Percentiles rank a stretch among this genome's conserved stretches.
Evolutionary conservation across 2,888 invertebrate species (phyloP).

Genomic region (Artemia sinica): DNA sequence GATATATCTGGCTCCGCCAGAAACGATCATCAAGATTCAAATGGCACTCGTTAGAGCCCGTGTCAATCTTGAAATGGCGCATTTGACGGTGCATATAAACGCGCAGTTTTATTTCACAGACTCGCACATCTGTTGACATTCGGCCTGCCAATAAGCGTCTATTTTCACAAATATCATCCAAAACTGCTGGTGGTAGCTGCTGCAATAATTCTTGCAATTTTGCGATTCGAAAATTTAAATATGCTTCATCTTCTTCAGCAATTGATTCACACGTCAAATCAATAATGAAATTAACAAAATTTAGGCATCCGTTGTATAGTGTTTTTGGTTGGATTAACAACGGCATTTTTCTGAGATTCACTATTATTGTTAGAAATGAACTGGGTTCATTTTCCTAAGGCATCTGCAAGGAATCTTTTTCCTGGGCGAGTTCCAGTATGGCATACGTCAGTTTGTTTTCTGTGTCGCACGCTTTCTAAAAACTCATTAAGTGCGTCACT

Average conservation of each 20-base stretch:
- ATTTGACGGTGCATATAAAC: conserved; percentile 25
- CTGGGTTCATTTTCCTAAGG: too few species aligned
- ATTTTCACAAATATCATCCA: conserved; percentile 24
- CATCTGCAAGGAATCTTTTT: too few species aligned
- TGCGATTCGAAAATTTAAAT: conserved; percentile 21
- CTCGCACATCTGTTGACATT: conserved; percentile 14
- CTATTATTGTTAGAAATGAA: too few species aligned
- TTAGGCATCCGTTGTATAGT: conserved; percentile 19
- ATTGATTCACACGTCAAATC: conserved; percentile 24
- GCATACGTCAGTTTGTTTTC: too few species aligned
- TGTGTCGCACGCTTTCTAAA: too few species aligned
- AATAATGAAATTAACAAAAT: conserved; percentile 22
- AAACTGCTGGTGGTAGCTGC: conserved; percentile 23
- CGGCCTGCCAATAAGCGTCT: not conserved
- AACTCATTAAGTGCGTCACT: too few species aligned
- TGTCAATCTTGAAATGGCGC: conserved; percentile 22
- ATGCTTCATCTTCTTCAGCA: conserved; percentile 20
- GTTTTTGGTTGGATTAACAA: conserved; percentile 20
- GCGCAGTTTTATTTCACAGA: conserved; percentile 23
- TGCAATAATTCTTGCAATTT: conserved; percentile 23
- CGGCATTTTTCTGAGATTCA: conserved; percentile 18
- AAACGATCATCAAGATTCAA: conserved; percentile 23
- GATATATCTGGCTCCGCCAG: conserved; percentile 24
- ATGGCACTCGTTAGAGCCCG: conserved; percentile 16
- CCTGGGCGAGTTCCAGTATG: too few species aligned